Conservation (phyloP, 1,140 invertebrate genomes). For the Hypsibius dujardini region DNA sequence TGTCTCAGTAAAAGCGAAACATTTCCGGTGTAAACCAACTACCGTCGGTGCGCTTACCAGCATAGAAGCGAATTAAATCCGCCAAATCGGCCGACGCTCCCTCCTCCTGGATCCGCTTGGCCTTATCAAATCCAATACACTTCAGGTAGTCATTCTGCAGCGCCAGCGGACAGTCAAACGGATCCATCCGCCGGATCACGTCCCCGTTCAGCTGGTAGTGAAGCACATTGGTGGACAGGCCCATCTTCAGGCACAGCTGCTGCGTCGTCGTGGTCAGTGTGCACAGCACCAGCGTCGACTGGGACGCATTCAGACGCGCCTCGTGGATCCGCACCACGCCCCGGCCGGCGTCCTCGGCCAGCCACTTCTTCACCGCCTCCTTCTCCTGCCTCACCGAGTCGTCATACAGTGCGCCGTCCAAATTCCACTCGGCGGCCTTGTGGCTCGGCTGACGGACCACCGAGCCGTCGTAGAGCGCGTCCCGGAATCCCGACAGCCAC, state of each 20-base stretch:
- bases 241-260: constrained; percentile 28
- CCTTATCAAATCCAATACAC: constrained; percentile 30
- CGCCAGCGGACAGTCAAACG: constrained; percentile 30
- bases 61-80: constrained; percentile 33
- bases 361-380: constrained; percentile 27
- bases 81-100: constrained; percentile 28
- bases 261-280: constrained; percentile 31
- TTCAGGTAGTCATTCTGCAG: constrained; percentile 32
- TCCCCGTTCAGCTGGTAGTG: constrained; percentile 33
- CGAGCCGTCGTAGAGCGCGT: not conserved
- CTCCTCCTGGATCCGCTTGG: constrained; percentile 31
- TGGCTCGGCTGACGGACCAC: not conserved
- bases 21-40: no score
- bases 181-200: constrained; percentile 32
- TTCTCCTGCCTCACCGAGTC: not conserved
- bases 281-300: constrained; percentile 30
- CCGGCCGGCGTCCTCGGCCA: constrained; percentile 29
- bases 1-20: no score
- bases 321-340: constrained; percentile 30
- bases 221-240: constrained; percentile 29
- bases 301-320: constrained; percentile 23
- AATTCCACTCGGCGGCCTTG: not conserved
- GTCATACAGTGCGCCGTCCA: not conserved
- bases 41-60: constrained; percentile 26
- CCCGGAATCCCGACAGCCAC: constrained; percentile 3